phyloP scores from a whole-genome alignment of 2,113 vertebrate genomes.

The Formicarius rufipectus region DNA sequence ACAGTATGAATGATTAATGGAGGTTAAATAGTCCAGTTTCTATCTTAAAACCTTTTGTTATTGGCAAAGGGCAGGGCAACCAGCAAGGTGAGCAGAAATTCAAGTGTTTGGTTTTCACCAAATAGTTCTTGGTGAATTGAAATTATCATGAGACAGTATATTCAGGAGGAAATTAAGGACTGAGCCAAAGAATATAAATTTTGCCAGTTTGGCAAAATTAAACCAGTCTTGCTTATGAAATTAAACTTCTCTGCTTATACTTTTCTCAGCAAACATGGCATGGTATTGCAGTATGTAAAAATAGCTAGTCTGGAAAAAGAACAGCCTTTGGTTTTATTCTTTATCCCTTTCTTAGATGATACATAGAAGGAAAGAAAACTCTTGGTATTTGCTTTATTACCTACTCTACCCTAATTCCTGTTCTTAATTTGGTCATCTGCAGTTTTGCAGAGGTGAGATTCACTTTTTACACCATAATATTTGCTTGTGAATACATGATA shows the following conservation, averaged over 20 bases:
- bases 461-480: neutral
- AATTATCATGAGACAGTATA: constrained; percentile 4
- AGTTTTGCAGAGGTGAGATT: neutral
- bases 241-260: neutral
- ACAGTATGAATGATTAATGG: constrained; percentile 92
- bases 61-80: constrained; percentile 69
- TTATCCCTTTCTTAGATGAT: neutral
- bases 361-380: neutral
- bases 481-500: neutral
- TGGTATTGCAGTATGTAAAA: neutral
- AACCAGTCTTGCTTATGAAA: neutral
- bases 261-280: constrained; percentile 13
- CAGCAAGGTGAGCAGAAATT: constrained; percentile 70
- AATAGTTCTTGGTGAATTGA: constrained; percentile 44
- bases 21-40: constrained; percentile 86
- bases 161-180: neutral
- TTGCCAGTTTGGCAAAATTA: constrained; percentile 12
- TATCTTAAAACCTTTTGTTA: constrained; percentile 85
- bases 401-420: neutral
- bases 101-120: constrained; percentile 59
- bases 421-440: neutral
- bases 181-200: neutral
- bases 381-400: neutral
- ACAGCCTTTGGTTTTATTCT: neutral
- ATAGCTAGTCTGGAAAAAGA: neutral